These are phyloP conservation scores for Furcula furcula DNA, from an alignment of 2,888 invertebrate genomes.

Conservation along the genomic window DNA sequence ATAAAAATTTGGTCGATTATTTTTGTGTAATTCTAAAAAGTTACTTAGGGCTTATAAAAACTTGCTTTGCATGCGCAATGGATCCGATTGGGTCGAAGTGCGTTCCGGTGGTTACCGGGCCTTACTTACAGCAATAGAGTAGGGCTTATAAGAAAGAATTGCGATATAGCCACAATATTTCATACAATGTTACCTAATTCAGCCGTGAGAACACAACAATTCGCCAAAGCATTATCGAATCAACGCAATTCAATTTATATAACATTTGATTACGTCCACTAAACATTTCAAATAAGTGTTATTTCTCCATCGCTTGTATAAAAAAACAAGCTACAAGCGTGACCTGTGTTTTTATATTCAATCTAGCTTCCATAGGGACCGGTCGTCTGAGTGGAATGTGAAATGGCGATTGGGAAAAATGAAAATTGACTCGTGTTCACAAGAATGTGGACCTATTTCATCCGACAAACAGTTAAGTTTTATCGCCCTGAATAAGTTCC, in stretches of 20 bases:
- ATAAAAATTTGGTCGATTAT: too few species aligned
- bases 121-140: too few species aligned
- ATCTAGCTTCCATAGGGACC: conserved; percentile 43
- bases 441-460: conserved; percentile 9
- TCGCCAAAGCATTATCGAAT: conserved; percentile 25
- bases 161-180: too few species aligned
- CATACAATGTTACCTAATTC: conserved; percentile 6
- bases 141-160: too few species aligned
- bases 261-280: conserved; percentile 44
- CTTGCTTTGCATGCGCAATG: too few species aligned
- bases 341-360: conserved; percentile 56
- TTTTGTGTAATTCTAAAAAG: too few species aligned
- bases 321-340: conserved; percentile 46
- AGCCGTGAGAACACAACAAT: conserved; percentile 14
- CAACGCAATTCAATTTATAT: conserved; percentile 38
- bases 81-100: too few species aligned
- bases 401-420: conserved; percentile 27
- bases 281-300: conserved; percentile 37
- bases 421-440: conserved; percentile 31
- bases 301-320: conserved; percentile 37
- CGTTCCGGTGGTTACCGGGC: too few species aligned
- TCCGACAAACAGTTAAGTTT: background rate
- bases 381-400: conserved; percentile 33
- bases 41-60: too few species aligned
- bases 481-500: background rate